These are phyloP conservation scores for Anaspis maculata DNA, from an alignment of 2,888 invertebrate species.

Conservation along the genomic window DNA sequence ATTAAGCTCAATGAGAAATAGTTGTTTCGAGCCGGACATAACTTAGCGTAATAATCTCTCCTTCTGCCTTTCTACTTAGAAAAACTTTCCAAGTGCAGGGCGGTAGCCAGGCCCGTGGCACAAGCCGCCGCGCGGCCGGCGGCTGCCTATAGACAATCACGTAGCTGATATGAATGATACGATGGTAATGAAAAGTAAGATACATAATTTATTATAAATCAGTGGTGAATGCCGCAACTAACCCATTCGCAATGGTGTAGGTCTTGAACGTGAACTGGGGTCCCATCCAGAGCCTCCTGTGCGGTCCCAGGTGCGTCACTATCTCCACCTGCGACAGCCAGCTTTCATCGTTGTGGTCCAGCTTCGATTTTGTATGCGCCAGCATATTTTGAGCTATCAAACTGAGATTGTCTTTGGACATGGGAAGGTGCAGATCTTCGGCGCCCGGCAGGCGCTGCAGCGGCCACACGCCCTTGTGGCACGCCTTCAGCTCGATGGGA, in stretches of 20 bases:
- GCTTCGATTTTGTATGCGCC: conserved; percentile 18
- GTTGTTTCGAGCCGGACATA: no score
- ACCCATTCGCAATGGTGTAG: conserved; percentile 71
- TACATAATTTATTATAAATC: no score
- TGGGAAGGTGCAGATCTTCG: conserved; percentile 67
- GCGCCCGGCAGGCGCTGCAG: conserved; percentile 58
- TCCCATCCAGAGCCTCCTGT: conserved; percentile 96
- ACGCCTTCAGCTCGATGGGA: conserved; percentile 72
- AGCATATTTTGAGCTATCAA: conserved; percentile 40
- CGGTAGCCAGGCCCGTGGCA: no score
- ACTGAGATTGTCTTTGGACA: conserved; percentile 62
- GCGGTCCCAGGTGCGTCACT: conserved; percentile 93
- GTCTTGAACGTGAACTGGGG: conserved; percentile 99
- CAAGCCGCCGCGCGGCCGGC: no score
- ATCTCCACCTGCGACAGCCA: conserved; percentile 98
- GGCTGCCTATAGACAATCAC: no score
- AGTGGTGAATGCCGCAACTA: no score
- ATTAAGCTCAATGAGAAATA: no score
- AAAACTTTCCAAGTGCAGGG: no score
- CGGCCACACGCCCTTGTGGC: conserved; percentile 82
- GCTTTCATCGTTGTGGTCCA: conserved; percentile 58
- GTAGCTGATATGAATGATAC: no score
- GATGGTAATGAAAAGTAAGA: no score
- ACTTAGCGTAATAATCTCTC: no score
- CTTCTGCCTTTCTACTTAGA: no score